Percentiles rank a stretch among this genome's conserved stretches.
These are phyloP conservation scores for Heterocephalus glaber DNA, from an alignment of 2,113 vertebrate genomes.

Conservation along the genomic window DNA sequence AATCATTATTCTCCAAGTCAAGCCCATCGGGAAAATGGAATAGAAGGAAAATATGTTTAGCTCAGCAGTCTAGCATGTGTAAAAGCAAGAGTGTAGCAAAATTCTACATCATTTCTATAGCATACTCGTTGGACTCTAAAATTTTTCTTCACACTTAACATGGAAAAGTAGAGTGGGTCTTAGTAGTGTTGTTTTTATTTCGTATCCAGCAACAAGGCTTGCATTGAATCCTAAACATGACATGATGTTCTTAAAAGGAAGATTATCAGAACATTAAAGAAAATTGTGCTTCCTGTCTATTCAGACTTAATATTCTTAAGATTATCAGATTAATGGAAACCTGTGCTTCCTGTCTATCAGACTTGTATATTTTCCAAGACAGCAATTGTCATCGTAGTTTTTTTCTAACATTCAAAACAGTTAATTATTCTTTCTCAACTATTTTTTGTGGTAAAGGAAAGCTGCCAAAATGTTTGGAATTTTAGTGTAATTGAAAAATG, in stretches of 20 bases:
- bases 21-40: conserved; percentile 50
- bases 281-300: neutral
- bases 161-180: neutral
- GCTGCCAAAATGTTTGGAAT: conserved; percentile 60
- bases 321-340: neutral
- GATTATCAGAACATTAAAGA: neutral
- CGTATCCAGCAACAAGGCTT: neutral
- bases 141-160: neutral
- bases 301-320: neutral
- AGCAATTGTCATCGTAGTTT: neutral
- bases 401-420: neutral
- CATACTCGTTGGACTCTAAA: conserved; percentile 50
- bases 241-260: conserved; percentile 13
- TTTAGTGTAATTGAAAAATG: conserved; percentile 58
- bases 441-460: conserved; percentile 53
- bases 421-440: conserved; percentile 46
- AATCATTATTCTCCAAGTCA: conserved; percentile 76
- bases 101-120: conserved; percentile 55
- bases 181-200: conserved; percentile 32
- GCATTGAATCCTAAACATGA: neutral
- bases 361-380: neutral
- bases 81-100: conserved; percentile 74
- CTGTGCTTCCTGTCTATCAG: neutral
- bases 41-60: conserved; percentile 32
- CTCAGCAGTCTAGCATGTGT: conserved; percentile 56